These are phyloP conservation scores for Odontomachus brunneus DNA, from an alignment of 1,140 invertebrate species.

Conservation along the genomic window DNA sequence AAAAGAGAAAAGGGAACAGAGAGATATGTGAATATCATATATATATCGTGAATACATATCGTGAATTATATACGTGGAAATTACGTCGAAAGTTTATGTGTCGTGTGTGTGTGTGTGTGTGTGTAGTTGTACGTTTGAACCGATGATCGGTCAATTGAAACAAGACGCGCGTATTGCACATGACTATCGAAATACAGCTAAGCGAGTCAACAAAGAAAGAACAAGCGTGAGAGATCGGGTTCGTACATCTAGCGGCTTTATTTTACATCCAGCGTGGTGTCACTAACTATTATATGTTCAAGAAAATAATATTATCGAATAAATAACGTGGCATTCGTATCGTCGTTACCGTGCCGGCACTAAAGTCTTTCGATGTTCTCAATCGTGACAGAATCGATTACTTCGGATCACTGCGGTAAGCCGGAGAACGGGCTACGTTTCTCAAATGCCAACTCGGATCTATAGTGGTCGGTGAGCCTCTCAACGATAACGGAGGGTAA, in stretches of 20 bases:
- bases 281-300: slow-evolving; percentile 15
- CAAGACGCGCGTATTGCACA: background rate
- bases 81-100: too few species aligned
- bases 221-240: background rate
- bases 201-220: slow-evolving; percentile 42
- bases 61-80: slow-evolving; percentile 10
- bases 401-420: background rate
- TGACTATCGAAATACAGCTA: slow-evolving; percentile 9
- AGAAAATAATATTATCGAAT: slow-evolving; percentile 41
- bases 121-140: background rate
- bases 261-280: slow-evolving; percentile 50
- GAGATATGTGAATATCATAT: slow-evolving; percentile 13
- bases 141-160: background rate
- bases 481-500: slow-evolving; percentile 56
- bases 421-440: background rate
- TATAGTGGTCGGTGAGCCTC: background rate
- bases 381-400: slow-evolving; percentile 9
- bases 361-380: background rate
- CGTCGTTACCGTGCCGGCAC: background rate
- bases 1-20: background rate
- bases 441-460: background rate
- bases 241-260: slow-evolving; percentile 39
- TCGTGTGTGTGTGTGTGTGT: too few species aligned
- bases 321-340: slow-evolving; percentile 48
- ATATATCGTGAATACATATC: slow-evolving; percentile 19